These are phyloP conservation scores for Thamnaconus septentrionalis DNA, from an alignment of 2,113 vertebrate species.

Conservation along the genomic window DNA sequence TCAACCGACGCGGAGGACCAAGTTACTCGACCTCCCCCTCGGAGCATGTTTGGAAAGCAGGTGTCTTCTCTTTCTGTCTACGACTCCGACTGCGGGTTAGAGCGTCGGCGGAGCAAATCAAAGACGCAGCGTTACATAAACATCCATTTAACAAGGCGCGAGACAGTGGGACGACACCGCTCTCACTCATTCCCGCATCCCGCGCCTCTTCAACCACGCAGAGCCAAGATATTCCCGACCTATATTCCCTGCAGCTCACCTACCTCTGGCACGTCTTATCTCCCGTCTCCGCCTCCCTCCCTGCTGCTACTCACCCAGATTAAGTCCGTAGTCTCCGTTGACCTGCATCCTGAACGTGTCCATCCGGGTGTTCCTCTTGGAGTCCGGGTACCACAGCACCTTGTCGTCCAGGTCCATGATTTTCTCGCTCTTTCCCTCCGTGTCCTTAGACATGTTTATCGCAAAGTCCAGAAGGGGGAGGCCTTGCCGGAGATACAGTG, in stretches of 20 bases:
- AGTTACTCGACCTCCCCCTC: too few relatives aligned
- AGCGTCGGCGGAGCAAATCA: not conserved
- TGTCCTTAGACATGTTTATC: conserved; percentile 83
- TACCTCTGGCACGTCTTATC: conserved; percentile 1
- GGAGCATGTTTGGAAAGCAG: too few relatives aligned
- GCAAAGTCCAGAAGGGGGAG: not conserved
- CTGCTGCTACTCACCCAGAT: conserved; percentile 83
- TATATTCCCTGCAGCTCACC: conserved; percentile 1
- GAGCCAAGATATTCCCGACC: not conserved
- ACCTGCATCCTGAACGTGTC: conserved; percentile 86
- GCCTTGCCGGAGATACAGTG: conserved; percentile 2
- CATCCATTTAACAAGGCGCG: not conserved
- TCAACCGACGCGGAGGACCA: too few relatives aligned
- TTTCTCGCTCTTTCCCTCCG: conserved; percentile 72
- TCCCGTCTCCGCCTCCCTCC: not conserved
- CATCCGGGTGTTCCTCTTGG: conserved; percentile 90
- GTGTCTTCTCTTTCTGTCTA: too few relatives aligned
- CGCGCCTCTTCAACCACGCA: not conserved
- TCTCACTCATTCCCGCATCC: too few relatives aligned
- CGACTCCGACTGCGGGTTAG: not conserved
- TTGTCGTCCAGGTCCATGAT: conserved; percentile 90
- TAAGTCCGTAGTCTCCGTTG: conserved; percentile 80
- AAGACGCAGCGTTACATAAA: conserved; percentile 4
- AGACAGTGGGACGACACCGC: too few relatives aligned
- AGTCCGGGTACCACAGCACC: conserved; percentile 94